These are phyloP conservation scores for Pogonomyrmex californicus DNA, from an alignment of 1,140 invertebrate genomes.

Conservation along the genomic window DNA sequence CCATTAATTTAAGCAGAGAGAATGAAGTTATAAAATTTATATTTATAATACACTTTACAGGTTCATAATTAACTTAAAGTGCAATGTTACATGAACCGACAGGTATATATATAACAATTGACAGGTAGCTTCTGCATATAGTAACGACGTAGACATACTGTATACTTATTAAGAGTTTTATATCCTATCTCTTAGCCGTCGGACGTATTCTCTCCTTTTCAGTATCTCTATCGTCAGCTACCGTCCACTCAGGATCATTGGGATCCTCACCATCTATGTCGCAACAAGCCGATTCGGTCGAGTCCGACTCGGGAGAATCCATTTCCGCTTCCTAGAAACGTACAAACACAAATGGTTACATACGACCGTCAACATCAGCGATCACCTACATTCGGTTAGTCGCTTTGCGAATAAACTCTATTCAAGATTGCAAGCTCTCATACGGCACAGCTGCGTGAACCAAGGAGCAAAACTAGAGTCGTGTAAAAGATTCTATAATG, in stretches of 20 bases:
- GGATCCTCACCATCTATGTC: slow-evolving; percentile 91
- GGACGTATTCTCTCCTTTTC: slow-evolving; percentile 86
- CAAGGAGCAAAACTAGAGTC: slow-evolving; percentile 65
- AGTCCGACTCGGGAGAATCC: slow-evolving; percentile 88
- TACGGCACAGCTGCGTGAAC: slow-evolving; percentile 65
- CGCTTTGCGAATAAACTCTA: slow-evolving; percentile 68
- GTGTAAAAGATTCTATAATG: slow-evolving; percentile 61
- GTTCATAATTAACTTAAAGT: slow-evolving; percentile 86
- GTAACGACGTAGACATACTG: slow-evolving; percentile 81
- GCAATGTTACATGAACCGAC: slow-evolving; percentile 84
- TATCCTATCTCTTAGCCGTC: slow-evolving; percentile 86
- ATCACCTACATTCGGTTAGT: slow-evolving; percentile 33
- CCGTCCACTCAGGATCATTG: slow-evolving; percentile 93
- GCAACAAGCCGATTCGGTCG: slow-evolving; percentile 88
- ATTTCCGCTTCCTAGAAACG: slow-evolving; percentile 82
- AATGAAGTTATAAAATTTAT: slow-evolving; percentile 87
- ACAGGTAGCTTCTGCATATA: slow-evolving; percentile 84
- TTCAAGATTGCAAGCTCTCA: slow-evolving; percentile 66
- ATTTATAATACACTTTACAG: slow-evolving; percentile 88
- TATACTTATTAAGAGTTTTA: slow-evolving; percentile 79
- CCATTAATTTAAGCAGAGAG: slow-evolving; percentile 81
- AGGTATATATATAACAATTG: slow-evolving; percentile 86
- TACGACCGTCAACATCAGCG: slow-evolving; percentile 30
- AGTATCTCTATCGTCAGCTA: slow-evolving; percentile 84
- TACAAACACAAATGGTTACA: slow-evolving; percentile 67